phyloP scores from a whole-genome alignment of 2,797 vertebrate species.

The Sebastes iracundus region DNA sequence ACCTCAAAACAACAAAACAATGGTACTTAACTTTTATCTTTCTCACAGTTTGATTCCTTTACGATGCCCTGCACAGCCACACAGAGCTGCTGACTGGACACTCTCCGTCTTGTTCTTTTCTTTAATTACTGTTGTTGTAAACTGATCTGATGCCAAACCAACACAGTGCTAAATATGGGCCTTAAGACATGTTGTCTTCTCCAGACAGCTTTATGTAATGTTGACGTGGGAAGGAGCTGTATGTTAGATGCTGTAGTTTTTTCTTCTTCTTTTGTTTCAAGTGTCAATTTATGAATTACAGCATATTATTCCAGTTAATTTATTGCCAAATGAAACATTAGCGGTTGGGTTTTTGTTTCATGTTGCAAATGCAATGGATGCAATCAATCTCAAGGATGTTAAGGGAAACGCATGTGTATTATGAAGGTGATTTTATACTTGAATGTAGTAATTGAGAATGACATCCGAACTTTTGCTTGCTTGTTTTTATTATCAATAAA shows the following conservation, averaged over 20 bases:
- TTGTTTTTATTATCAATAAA: constrained; percentile 71
- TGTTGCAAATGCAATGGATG: background rate
- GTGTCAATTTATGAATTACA: background rate
- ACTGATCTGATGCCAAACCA: constrained; percentile 4
- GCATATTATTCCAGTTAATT: constrained; percentile 2
- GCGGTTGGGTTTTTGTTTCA: constrained; percentile 3
- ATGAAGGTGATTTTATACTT: constrained; percentile 72
- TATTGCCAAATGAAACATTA: constrained; percentile 13
- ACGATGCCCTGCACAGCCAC: background rate
- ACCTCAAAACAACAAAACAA: background rate
- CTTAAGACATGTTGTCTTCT: background rate
- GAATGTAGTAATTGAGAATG: constrained; percentile 57
- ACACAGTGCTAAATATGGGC: background rate
- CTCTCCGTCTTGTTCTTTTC: background rate
- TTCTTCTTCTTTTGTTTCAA: background rate
- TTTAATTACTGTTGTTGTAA: background rate
- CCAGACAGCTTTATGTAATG: background rate
- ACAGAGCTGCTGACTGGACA: background rate
- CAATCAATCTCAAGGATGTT: constrained; percentile 51
- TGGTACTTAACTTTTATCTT: background rate
- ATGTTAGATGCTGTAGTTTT: constrained; percentile 2
- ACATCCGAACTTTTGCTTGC: constrained; percentile 21
- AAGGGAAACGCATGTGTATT: constrained; percentile 68
- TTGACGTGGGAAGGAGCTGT: background rate
- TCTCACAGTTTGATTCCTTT: too few relatives aligned